Evolutionary conservation across 2,888 invertebrate genomes (phyloP).

Genomic region (Oasisia sp.): DNA sequence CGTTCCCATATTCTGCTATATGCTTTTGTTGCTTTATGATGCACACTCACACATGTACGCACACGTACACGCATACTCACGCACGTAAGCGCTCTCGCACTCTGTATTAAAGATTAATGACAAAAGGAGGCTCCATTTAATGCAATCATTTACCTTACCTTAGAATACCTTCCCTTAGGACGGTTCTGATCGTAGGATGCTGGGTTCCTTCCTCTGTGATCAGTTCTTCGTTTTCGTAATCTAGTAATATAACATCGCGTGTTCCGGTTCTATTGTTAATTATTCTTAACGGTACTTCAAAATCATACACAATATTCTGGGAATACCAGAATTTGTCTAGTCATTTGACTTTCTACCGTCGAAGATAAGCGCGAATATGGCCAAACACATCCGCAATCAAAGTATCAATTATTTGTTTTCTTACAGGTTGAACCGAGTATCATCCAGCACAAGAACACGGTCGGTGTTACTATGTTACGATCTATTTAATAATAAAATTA

Average conservation of each 20-base stretch:
- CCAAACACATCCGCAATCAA: not conserved
- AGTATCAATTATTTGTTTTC: not conserved
- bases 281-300: too few species aligned
- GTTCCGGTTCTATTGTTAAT: too few species aligned
- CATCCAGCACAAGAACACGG: slow-evolving; percentile 23
- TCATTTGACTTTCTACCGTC: not conserved
- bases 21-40: not conserved
- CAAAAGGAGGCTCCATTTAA: not conserved
- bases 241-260: too few species aligned
- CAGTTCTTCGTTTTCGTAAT: too few species aligned
- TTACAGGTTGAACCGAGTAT: slow-evolving; percentile 1
- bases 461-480: not conserved
- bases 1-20: not conserved
- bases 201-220: too few species aligned
- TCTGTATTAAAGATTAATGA: too few species aligned
- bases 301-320: too few species aligned
- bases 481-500: not conserved
- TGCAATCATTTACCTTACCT: not conserved
- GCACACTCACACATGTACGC: not conserved
- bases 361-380: not conserved
- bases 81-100: too few species aligned
- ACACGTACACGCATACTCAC: too few species aligned
- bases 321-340: too few species aligned
- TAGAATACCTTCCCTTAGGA: too few species aligned
- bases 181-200: too few species aligned